Evolutionary conservation across 2,888 invertebrate species (phyloP).

Genomic region (Arge pagana): DNA sequence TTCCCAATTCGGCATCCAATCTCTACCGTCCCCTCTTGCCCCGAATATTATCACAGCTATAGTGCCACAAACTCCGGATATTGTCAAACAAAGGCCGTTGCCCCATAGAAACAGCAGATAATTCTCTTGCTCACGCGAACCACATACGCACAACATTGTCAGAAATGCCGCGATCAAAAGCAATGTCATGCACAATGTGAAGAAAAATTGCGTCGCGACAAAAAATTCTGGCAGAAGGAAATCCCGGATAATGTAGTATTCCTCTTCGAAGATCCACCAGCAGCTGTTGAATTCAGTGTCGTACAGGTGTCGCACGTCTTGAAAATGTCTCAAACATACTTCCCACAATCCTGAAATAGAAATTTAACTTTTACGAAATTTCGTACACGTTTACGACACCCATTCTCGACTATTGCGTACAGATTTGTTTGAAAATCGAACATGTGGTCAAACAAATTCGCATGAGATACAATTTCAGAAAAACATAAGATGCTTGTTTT

Average conservation of each 20-base stretch:
- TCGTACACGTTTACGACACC: slow-evolving; percentile 5
- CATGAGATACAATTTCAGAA: too few relatives aligned
- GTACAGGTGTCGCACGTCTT: slow-evolving; percentile 82
- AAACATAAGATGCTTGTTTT: too few relatives aligned
- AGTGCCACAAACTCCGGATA: slow-evolving; percentile 78
- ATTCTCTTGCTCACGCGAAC: slow-evolving; percentile 76
- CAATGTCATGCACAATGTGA: slow-evolving; percentile 84
- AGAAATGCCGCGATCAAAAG: slow-evolving; percentile 77
- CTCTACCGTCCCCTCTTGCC: slow-evolving; percentile 85
- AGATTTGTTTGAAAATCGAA: too few relatives aligned
- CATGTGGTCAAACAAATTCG: too few relatives aligned
- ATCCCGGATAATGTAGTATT: slow-evolving; percentile 92
- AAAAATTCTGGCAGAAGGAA: slow-evolving; percentile 90
- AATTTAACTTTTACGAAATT: slow-evolving; percentile 25
- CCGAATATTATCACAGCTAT: slow-evolving; percentile 89
- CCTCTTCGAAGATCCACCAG: slow-evolving; percentile 98
- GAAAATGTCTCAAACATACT: slow-evolving; percentile 84
- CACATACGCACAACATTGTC: slow-evolving; percentile 73
- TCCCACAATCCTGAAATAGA: slow-evolving; percentile 80
- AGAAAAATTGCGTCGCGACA: slow-evolving; percentile 91
- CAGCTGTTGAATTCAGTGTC: slow-evolving; percentile 84
- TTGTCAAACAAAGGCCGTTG: slow-evolving; percentile 72
- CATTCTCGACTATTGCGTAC: too few relatives aligned
- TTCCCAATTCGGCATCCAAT: slow-evolving; percentile 97
- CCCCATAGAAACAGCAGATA: slow-evolving; percentile 76